Base-by-base conservation (phyloP, 92 coral and sea anemone species). In the Porites lobata region DNA sequence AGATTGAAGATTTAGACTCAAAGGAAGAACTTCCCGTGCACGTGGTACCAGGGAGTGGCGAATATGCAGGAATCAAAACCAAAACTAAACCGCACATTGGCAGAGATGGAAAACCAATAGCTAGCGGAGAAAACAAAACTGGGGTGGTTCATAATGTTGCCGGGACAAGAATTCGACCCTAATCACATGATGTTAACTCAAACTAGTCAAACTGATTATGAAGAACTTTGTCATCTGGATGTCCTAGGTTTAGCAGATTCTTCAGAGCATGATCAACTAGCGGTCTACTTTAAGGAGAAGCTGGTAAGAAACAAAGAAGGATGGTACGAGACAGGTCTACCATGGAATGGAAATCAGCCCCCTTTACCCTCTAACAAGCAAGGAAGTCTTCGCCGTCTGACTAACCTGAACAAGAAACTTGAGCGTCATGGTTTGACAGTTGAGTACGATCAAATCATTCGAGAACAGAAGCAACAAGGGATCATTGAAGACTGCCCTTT, bases 321-420 rank as follows among this genome's bases (percentile, higher is more conserved):
- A 19, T 82, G 90, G 76, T 65, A 63, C 19, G 88, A 74, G 24
- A 65, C 65, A 1, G 82, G 68, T 2, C 77, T 76, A 47, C 82
- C 77, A 9, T 78, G 86, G 78, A 11, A 77, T 22, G 84, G 84
- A 5, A 26, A 53, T 54, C 89, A 87, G 8, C 87, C 81, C 8
- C 53, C 6, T 0, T 78, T 78, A 15, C 76, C 69, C n/a, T 12
- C 75, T 8, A 71, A 71, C 71, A 56, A 77, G 38, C 57, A 78
- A 67, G 90, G 85, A 69, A 77, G 90, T 20, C 12, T 86, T 6
- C 72, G 77, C 51, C 57, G 90, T 54, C 77, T 78, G n/a, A 17
- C 47, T 10, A 86, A 71, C n/a, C 78, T 86, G 12, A 77, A 2
- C 57, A 76, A 18, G 17, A 65, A 77, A 51, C 78, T 77, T 11